Percentiles rank a stretch among this genome's conserved stretches.
These are phyloP conservation scores for Cryptoleucopteryx plumbea DNA, from an alignment of 2,113 vertebrate species.

Conservation along the genomic window DNA sequence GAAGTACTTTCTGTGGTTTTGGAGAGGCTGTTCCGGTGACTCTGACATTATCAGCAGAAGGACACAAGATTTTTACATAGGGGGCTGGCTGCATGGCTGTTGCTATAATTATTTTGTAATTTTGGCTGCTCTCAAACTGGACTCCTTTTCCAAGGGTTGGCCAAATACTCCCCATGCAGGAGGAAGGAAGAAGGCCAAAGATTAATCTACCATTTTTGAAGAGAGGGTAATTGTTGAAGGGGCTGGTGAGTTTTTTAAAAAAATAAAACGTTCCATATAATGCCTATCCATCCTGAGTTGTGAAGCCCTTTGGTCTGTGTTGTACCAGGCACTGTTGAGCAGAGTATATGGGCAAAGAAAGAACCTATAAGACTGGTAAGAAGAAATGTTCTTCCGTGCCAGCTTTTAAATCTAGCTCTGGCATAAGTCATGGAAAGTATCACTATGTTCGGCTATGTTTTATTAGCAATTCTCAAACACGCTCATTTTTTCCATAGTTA, in stretches of 20 bases:
- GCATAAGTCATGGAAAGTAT: not conserved
- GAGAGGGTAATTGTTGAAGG: not conserved
- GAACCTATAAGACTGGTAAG: not conserved
- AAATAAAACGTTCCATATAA: fast-evolving
- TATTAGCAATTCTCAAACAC: not conserved
- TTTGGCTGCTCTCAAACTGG: not conserved
- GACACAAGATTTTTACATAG: not conserved
- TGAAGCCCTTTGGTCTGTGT: not conserved
- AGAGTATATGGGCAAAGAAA: not conserved
- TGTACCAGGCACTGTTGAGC: not conserved
- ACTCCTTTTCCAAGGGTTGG: not conserved
- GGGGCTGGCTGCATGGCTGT: not conserved
- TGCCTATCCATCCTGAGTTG: not conserved
- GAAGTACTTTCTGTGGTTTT: slow-evolving; percentile 16
- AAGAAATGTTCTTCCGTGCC: not conserved
- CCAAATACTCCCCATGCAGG: not conserved
- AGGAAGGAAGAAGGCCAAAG: not conserved
- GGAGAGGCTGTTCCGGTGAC: not conserved
- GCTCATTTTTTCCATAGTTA: not conserved
- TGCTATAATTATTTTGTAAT: not conserved
- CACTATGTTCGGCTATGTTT: not conserved
- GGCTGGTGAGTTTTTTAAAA: not conserved
- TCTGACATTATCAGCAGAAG: slow-evolving; percentile 1
- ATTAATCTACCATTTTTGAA: not conserved
- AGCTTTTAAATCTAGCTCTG: not conserved